phyloP scores from a whole-genome alignment of 92 coral and sea anemone genomes.

The Epizoanthus rinbou region DNA sequence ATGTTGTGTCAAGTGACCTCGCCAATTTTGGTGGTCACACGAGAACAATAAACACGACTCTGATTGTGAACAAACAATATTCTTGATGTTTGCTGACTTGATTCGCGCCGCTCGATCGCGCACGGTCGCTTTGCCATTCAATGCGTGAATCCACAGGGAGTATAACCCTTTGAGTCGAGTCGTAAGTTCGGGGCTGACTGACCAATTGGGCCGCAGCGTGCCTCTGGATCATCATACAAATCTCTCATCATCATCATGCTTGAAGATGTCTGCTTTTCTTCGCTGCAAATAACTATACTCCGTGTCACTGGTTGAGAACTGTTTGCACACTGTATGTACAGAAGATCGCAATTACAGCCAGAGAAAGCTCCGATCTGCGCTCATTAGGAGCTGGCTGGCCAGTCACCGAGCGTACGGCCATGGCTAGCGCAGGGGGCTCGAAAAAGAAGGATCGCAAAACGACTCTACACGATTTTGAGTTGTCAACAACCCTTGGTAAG shows the following conservation, averaged over 20 bases:
- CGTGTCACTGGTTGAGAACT: conserved; percentile 16
- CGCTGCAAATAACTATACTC: conserved; percentile 39
- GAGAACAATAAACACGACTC: conserved; percentile 37
- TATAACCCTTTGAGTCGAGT: background rate
- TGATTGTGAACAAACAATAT: conserved; percentile 41
- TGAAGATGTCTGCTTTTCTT: conserved; percentile 57
- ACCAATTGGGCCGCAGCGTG: conserved; percentile 39
- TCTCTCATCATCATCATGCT: conserved; percentile 50
- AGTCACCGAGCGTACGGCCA: conserved; percentile 34
- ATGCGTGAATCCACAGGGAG: conserved; percentile 26
- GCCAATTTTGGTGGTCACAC: conserved; percentile 11
- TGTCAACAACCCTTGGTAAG: conserved; percentile 95
- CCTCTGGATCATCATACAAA: conserved; percentile 11
- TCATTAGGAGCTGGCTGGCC: conserved; percentile 20
- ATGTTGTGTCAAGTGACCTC: conserved; percentile 17
- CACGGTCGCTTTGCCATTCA: conserved; percentile 9
- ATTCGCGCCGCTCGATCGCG: conserved; percentile 29
- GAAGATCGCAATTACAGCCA: conserved; percentile 17
- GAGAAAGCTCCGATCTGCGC: conserved; percentile 32
- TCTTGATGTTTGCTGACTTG: conserved; percentile 37
- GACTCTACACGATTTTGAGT: conserved; percentile 83
- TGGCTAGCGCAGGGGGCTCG: conserved; percentile 71
- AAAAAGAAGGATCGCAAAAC: conserved; percentile 83
- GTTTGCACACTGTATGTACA: conserved; percentile 7
- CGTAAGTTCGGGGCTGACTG: conserved; percentile 34